phyloP scores from a whole-genome alignment of 2,888 invertebrate species.

The Vanessa cardui region DNA sequence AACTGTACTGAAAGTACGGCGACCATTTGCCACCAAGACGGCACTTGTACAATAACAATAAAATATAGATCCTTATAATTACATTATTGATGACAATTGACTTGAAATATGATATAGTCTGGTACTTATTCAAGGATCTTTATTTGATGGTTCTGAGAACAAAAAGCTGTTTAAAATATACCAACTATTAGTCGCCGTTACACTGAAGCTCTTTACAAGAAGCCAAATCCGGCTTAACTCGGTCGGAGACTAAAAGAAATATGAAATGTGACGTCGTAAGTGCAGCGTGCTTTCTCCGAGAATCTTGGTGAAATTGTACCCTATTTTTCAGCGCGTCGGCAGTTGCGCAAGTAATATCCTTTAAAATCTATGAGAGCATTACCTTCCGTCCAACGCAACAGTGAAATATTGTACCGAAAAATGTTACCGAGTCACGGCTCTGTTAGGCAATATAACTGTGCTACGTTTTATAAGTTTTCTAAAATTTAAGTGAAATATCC shows the following conservation, averaged over 20 bases:
- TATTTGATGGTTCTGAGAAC: no score
- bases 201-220: conserved; percentile 23
- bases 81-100: no score
- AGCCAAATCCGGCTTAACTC: conserved; percentile 30
- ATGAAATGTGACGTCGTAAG: conserved; percentile 29
- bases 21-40: no score
- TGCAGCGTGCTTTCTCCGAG: conserved; percentile 26
- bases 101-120: no score
- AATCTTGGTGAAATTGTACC: conserved; percentile 23
- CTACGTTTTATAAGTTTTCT: not conserved
- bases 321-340: conserved; percentile 29
- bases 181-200: not conserved
- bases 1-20: no score
- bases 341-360: conserved; percentile 26
- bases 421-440: not conserved
- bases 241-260: conserved; percentile 23
- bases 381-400: conserved; percentile 15
- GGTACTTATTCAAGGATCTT: no score
- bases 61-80: no score
- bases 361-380: conserved; percentile 29
- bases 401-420: conserved; percentile 16
- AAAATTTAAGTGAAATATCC: not conserved
- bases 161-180: no score
- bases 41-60: no score
- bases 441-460: not conserved